A percentile compares a stretch with the other conserved stretches of the same genome.
Conservation (phyloP, 2,797 vertebrate genomes). For the Phrynocephalus guinanensis region DNA sequence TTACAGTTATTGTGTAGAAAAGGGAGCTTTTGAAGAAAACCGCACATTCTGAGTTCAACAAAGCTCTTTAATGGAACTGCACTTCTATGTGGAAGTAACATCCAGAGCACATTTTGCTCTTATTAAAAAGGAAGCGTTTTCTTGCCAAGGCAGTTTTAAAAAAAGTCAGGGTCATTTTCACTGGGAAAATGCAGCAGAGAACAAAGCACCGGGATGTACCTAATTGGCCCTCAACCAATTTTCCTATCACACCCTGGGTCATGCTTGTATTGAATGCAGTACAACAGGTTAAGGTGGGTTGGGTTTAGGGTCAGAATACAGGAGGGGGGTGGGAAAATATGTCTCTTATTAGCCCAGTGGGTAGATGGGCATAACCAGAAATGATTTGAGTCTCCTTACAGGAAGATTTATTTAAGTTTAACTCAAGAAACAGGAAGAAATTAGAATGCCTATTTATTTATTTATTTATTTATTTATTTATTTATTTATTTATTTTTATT, state of each 20-base stretch:
- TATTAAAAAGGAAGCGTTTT: not conserved
- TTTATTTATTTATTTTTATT: no score
- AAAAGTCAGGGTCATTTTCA: not conserved
- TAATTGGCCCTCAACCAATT: not conserved
- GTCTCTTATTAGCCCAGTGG: no score
- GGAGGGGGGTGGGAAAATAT: not conserved
- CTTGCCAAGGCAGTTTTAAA: not conserved
- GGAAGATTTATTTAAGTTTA: no score
- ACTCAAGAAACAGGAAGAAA: no score
- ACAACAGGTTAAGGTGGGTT: not conserved
- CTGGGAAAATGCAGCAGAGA: not conserved
- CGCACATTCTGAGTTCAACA: not conserved
- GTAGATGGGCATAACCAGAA: no score
- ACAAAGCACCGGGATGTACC: not conserved
- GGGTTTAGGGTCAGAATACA: not conserved
- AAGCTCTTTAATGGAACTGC: not conserved
- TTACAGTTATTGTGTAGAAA: not conserved
- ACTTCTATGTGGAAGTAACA: not conserved
- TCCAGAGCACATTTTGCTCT: not conserved
- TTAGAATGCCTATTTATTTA: no score
- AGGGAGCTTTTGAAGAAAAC: not conserved
- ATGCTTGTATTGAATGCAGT: not conserved
- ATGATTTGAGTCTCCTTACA: no score
- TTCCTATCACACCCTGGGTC: not conserved
- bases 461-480: no score